Percentiles rank a stretch among this genome's conserved stretches.
phyloP scores from a whole-genome alignment of 2,113 vertebrate species.

The Alligator sinensis region DNA sequence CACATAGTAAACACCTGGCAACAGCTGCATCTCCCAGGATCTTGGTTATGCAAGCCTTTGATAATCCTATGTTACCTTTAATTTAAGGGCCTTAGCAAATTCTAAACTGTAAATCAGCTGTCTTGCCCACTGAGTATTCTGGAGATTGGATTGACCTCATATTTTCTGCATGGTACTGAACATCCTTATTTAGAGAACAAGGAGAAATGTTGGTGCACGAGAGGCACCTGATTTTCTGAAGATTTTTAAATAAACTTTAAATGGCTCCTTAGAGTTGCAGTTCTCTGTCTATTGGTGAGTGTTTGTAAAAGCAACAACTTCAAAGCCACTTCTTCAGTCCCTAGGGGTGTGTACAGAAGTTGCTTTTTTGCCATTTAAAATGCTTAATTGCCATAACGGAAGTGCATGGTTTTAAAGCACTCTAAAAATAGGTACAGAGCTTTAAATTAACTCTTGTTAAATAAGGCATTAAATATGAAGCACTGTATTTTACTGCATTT shows the following conservation, averaged over 20 bases:
- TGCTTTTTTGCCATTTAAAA: no score
- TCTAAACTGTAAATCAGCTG: background rate
- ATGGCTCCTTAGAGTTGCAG: background rate
- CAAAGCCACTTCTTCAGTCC: slow-evolving; percentile 31
- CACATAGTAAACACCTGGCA: background rate
- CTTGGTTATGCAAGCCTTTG: background rate
- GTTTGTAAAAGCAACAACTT: slow-evolving; percentile 29
- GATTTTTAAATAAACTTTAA: background rate
- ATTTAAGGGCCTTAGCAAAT: background rate
- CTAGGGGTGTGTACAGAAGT: background rate
- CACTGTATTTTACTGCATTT: no score
- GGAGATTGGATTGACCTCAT: background rate
- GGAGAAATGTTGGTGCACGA: background rate
- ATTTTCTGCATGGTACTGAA: background rate
- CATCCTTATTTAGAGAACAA: background rate
- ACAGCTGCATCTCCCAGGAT: background rate
- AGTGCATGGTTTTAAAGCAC: no score
- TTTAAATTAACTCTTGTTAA: no score
- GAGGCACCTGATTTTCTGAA: background rate
- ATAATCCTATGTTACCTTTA: background rate
- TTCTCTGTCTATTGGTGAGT: background rate
- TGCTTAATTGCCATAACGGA: no score
- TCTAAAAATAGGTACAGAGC: no score
- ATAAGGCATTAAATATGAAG: no score
- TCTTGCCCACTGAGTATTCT: background rate